Evolutionary conservation across 2,888 invertebrate species (phyloP).

Genomic region (Pristionchus japonicus): DNA sequence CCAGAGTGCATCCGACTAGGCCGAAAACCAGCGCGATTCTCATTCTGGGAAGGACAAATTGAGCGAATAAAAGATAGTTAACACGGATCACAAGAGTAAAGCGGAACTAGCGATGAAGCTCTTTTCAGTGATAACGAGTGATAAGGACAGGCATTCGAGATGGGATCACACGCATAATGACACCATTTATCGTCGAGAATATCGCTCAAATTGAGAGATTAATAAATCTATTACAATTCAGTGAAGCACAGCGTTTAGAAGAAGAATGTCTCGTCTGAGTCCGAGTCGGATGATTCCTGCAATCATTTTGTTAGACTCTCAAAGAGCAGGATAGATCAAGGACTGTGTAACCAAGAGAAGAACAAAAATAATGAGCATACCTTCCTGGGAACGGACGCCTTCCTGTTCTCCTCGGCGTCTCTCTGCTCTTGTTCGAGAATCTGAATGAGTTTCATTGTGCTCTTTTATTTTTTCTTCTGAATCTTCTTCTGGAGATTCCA

Average conservation of each 20-base stretch:
- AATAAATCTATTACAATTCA: background rate
- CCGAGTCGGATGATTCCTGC: background rate
- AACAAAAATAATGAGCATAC: too few relatives aligned
- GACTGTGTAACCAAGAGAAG: too few relatives aligned
- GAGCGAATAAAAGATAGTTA: background rate
- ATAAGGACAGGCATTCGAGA: background rate
- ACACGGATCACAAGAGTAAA: background rate
- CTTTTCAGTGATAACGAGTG: background rate
- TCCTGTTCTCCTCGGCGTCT: background rate
- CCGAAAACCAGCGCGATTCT: slow-evolving; percentile 48
- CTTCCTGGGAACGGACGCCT: background rate
- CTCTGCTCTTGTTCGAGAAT: background rate
- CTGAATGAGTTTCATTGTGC: background rate
- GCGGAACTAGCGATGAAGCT: too few relatives aligned
- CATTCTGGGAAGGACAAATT: slow-evolving; percentile 39
- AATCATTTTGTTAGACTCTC: too few relatives aligned
- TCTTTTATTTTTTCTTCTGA: background rate
- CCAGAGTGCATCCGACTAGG: slow-evolving; percentile 48
- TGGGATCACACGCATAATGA: background rate
- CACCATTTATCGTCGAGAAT: slow-evolving; percentile 25
- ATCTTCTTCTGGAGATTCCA: background rate
- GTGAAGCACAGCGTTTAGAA: too few relatives aligned
- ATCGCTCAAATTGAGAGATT: background rate
- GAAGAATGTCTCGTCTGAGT: slow-evolving; percentile 13
- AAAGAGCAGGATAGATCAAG: too few relatives aligned